Evolutionary conservation across 1,140 invertebrate species (phyloP).

Genomic region (Portunus trituberculatus): DNA sequence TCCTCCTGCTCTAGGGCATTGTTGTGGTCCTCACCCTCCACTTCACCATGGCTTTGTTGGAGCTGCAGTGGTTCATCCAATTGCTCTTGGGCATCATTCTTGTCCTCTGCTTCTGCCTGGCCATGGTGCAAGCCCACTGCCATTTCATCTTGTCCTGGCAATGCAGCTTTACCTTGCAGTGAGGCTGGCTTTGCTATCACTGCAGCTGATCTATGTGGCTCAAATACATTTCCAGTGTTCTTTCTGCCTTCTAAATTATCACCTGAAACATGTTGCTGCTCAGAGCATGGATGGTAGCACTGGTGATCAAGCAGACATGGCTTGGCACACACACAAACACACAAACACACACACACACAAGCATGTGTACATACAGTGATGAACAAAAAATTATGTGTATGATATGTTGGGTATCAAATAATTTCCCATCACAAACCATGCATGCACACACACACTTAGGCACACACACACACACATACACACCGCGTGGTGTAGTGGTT

Average conservation of each 20-base stretch:
- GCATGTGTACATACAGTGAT: too few relatives aligned
- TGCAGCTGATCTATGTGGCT: neutral
- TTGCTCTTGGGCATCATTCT: slow-evolving; percentile 10
- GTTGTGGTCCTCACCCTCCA: neutral
- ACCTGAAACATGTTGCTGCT: neutral
- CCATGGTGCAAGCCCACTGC: neutral
- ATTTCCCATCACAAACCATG: too few relatives aligned
- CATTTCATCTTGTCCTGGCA: neutral
- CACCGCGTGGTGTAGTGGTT: too few relatives aligned
- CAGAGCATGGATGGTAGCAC: neutral
- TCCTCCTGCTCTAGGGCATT: neutral
- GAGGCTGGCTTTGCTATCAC: neutral
- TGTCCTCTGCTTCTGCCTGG: neutral
- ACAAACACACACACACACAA: too few relatives aligned
- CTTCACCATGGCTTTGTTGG: neutral
- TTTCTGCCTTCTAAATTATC: neutral
- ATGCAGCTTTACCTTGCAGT: neutral
- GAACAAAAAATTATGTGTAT: too few relatives aligned
- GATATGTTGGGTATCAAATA: too few relatives aligned
- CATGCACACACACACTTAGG: too few relatives aligned
- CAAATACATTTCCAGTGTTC: neutral
- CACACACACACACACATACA: too few relatives aligned
- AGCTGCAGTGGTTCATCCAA: neutral
- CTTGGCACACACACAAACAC: neutral
- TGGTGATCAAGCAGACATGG: neutral